Percentiles rank a stretch among this genome's conserved stretches.
Evolutionary conservation across 2,797 vertebrate species (phyloP).

Genomic region (Pangasius sanitwongsei): DNA sequence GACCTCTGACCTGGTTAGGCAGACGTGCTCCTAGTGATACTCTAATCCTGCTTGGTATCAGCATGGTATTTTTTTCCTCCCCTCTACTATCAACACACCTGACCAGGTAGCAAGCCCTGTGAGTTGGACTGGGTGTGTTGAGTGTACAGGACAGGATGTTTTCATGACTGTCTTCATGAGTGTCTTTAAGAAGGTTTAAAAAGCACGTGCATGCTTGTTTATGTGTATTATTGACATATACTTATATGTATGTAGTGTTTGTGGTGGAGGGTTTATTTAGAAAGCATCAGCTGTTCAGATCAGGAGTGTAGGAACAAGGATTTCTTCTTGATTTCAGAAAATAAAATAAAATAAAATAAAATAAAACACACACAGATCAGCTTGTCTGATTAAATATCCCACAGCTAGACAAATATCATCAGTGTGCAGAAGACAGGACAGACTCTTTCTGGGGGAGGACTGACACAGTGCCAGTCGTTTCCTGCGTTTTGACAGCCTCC

Average conservation of each 20-base stretch:
- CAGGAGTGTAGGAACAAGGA: background rate
- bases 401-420: background rate
- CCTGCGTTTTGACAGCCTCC: constrained; percentile 55
- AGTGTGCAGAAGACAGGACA: background rate
- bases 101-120: background rate
- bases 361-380: background rate
- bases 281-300: background rate
- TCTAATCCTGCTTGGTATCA: background rate
- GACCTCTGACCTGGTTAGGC: background rate
- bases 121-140: background rate
- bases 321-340: background rate
- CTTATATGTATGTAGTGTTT: background rate
- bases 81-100: background rate
- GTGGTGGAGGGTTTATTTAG: background rate
- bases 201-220: too few species aligned
- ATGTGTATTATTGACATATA: background rate
- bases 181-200: background rate
- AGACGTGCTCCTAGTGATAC: background rate
- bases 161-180: background rate
- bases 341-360: too few species aligned
- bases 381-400: background rate
- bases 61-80: background rate
- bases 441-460: background rate
- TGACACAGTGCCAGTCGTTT: constrained; percentile 6
- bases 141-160: background rate